phyloP scores from a whole-genome alignment of 2,113 vertebrate genomes.

The Jaculus jaculus region DNA sequence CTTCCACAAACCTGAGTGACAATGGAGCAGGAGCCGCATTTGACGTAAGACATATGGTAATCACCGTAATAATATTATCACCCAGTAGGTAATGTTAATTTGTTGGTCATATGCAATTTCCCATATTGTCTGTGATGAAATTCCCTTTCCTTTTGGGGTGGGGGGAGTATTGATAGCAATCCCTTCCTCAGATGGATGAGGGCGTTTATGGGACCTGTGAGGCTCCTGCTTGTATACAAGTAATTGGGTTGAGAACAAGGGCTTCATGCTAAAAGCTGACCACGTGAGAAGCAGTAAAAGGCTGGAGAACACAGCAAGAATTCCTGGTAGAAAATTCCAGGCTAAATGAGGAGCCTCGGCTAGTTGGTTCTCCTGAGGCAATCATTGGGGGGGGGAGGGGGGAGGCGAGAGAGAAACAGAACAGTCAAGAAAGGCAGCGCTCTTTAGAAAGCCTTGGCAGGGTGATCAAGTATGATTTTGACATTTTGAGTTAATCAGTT shows the following conservation, averaged over 20 bases:
- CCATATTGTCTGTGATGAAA: slow-evolving; percentile 68
- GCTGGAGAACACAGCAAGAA: slow-evolving; percentile 58
- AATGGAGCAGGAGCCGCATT: slow-evolving; percentile 73
- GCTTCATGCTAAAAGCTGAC: slow-evolving; percentile 68
- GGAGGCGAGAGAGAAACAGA: not conserved
- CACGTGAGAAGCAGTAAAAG: not conserved
- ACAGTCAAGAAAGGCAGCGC: not conserved
- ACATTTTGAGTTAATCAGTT: slow-evolving; percentile 44
- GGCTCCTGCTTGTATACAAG: slow-evolving; percentile 48
- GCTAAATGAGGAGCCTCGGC: slow-evolving; percentile 56
- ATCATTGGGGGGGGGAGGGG: not conserved
- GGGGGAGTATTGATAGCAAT: slow-evolving; percentile 55
- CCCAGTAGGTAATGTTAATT: not conserved
- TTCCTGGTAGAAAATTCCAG: slow-evolving; percentile 49
- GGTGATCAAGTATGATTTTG: slow-evolving; percentile 22
- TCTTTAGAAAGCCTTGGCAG: slow-evolving; percentile 36
- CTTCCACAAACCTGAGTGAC: slow-evolving; percentile 61
- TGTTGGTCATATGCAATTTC: slow-evolving; percentile 70
- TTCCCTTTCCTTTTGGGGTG: not conserved
- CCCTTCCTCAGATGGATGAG: slow-evolving; percentile 60
- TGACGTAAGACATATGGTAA: slow-evolving; percentile 66
- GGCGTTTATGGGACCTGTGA: slow-evolving; percentile 60
- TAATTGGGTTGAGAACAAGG: slow-evolving; percentile 70
- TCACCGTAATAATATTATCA: slow-evolving; percentile 75
- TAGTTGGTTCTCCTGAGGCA: slow-evolving; percentile 31